Evolutionary conservation across 2,113 vertebrate genomes (phyloP).

Genomic region (Tauraco erythrolophus): DNA sequence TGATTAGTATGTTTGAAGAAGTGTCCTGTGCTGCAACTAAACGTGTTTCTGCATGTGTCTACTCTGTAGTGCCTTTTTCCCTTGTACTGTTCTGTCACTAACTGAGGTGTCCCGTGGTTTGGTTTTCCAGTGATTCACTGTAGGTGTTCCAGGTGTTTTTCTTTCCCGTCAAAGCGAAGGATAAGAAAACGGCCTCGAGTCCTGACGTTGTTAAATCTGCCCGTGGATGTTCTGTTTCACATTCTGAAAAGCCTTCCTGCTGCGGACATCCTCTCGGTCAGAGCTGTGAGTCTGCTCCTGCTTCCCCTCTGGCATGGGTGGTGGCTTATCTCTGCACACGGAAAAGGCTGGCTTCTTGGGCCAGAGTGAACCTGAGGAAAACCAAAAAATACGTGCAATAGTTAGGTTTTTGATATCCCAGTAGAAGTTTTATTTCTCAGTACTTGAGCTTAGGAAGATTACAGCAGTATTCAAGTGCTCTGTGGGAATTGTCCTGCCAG

Average conservation of each 20-base stretch:
- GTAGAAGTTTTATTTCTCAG: not conserved
- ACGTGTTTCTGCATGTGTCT: rapidly evolving
- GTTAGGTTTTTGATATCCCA: not conserved
- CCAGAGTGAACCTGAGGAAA: not conserved
- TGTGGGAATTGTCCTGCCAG: not conserved
- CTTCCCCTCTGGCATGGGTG: not conserved
- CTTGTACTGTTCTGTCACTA: not conserved
- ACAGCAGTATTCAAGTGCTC: not conserved
- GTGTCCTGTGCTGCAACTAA: not conserved
- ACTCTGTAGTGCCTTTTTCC: not conserved
- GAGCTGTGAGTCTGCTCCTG: slow-evolving; percentile 84
- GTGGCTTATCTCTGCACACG: not conserved
- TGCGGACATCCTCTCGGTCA: slow-evolving; percentile 89
- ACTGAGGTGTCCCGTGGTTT: not conserved
- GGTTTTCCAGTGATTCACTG: slow-evolving; percentile 85
- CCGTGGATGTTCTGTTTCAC: slow-evolving; percentile 91
- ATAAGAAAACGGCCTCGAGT: slow-evolving; percentile 83
- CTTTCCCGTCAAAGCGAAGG: slow-evolving; percentile 83
- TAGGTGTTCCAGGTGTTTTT: slow-evolving; percentile 92
- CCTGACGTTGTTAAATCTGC: slow-evolving; percentile 87
- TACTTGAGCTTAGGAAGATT: not conserved
- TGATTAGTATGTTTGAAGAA: not conserved
- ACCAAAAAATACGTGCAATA: not conserved
- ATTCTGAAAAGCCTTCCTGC: slow-evolving; percentile 92
- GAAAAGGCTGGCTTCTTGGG: not conserved